Conservation (phyloP, 2,888 invertebrate species). For the Drosophila subquinaria region DNA sequence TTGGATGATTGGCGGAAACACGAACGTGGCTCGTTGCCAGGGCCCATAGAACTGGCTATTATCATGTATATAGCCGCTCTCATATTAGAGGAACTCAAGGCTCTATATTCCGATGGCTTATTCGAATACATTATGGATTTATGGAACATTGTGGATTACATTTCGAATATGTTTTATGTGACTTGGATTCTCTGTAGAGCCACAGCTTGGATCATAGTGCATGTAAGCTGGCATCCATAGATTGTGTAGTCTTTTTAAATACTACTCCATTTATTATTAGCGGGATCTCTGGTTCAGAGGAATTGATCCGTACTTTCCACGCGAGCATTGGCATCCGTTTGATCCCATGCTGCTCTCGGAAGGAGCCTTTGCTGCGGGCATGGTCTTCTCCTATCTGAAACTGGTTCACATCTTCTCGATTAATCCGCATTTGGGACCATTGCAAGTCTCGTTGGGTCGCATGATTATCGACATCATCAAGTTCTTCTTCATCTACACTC, state of each 20-base stretch:
- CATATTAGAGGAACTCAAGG: constrained; percentile 96
- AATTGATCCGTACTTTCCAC: constrained; percentile 92
- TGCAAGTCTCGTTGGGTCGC: constrained; percentile 96
- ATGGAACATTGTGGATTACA: constrained; percentile 99
- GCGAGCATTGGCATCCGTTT: constrained; percentile 97
- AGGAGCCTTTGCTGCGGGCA: constrained; percentile 97
- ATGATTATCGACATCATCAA: constrained; percentile 98
- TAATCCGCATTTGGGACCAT: constrained; percentile 97
- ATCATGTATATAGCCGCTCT: constrained; percentile 97
- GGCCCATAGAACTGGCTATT: constrained; percentile 93
- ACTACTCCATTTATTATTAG: constrained; percentile 83
- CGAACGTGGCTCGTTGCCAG: constrained; percentile 92
- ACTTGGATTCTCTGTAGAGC: constrained; percentile 95
- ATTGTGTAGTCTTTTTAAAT: background rate
- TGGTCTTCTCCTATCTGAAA: constrained; percentile 98
- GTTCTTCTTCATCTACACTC: constrained; percentile 97
- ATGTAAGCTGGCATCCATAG: constrained; percentile 87
- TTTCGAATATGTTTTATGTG: constrained; percentile 98
- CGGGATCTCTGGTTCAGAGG: constrained; percentile 89
- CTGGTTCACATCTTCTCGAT: constrained; percentile 98
- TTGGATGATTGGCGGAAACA: constrained; percentile 91
- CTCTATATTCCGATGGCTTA: constrained; percentile 95
- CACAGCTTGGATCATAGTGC: constrained; percentile 94
- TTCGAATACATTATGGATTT: constrained; percentile 96
- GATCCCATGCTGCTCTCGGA: constrained; percentile 98